Evolutionary conservation across 2,888 invertebrate species (phyloP).

Genomic region (Taenaris catops): DNA sequence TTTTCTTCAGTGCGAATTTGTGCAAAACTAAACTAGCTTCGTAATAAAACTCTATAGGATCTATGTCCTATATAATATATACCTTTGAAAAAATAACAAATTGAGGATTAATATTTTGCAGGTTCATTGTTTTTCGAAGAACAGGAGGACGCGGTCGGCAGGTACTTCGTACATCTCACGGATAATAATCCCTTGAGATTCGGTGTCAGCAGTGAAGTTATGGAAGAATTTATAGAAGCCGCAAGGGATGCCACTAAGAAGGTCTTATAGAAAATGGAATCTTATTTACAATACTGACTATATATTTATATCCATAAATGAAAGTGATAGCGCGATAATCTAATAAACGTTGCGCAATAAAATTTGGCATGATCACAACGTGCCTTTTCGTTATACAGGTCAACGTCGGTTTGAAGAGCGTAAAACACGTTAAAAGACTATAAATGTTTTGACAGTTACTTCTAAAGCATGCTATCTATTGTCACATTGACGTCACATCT

Average conservation of each 20-base stretch:
- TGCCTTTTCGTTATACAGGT: neutral
- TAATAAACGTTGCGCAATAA: neutral
- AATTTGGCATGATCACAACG: neutral
- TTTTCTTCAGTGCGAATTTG: too few species aligned
- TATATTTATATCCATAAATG: too few species aligned
- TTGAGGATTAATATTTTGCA: slow-evolving; percentile 34
- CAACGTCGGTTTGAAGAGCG: too few species aligned
- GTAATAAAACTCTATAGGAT: too few species aligned
- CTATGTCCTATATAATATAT: neutral
- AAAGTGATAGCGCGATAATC: neutral
- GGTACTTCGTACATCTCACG: slow-evolving; percentile 54
- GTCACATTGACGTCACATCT: too few species aligned
- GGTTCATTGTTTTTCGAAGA: slow-evolving; percentile 60
- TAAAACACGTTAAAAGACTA: too few species aligned
- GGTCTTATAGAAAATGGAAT: slow-evolving; percentile 12
- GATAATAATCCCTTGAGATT: slow-evolving; percentile 64
- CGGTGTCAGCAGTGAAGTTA: slow-evolving; percentile 56
- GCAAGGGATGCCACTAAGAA: slow-evolving; percentile 55
- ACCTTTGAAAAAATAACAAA: too few species aligned
- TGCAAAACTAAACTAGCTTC: too few species aligned
- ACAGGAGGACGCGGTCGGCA: slow-evolving; percentile 59
- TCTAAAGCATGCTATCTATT: too few species aligned
- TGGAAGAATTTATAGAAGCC: slow-evolving; percentile 61
- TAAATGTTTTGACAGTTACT: too few species aligned
- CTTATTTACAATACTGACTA: too few species aligned